Base-by-base conservation (phyloP, 2,113 vertebrate species). In the Syngnathoides biaculeatus region DNA sequence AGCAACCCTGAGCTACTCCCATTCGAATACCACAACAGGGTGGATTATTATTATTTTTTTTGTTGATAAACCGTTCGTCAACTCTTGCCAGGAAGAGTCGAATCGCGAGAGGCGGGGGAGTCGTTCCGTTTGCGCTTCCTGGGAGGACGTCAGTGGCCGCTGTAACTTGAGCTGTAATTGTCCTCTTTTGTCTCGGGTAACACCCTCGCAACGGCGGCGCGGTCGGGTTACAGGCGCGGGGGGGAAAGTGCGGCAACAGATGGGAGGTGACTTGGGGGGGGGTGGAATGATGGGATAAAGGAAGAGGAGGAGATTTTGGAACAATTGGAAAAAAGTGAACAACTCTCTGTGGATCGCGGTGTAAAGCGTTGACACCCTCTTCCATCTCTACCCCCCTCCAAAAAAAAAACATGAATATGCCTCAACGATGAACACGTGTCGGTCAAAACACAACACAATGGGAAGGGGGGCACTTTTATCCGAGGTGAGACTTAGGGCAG, bases 211-310 rank as follows among this genome's bases (percentile, higher is more conserved):
- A 71, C 82, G 79, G 57, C 64, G 80, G 69, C 70, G 75, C 77
- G 73, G 73, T 91, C 89, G 79, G 69, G 35, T 79, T 78, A 86
- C 91, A 81, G 68, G 69, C 82, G 82, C 72, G 80, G 52, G 79
- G 85, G n/a, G n/a, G n/a, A n/a, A 86, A 11, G 42, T 80, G 86
- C 86, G 88, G 78, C 86, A 92, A 88, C 85, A 90, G 87, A 91
- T 86, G 80, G 79, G 68, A 65, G 82, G 75, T 75, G 40, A 12
- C 17, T 10, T 65, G 69, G 53, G 64, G 65, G 75, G 89, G 67
- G 68, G n/a, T 30, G 72, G 64, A 72, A 89, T 67, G 65, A 74
- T 58, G 56, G 72, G 90, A 83, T 72, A 88, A 86, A 40, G 47
- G 84, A 73, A 75, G 77, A 74, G 86, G 84, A 74, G 78, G 79